Conservation (phyloP, 30 jellyfish, hydroid and myxozoan species). For the Phacellophora camtschatica region DNA sequence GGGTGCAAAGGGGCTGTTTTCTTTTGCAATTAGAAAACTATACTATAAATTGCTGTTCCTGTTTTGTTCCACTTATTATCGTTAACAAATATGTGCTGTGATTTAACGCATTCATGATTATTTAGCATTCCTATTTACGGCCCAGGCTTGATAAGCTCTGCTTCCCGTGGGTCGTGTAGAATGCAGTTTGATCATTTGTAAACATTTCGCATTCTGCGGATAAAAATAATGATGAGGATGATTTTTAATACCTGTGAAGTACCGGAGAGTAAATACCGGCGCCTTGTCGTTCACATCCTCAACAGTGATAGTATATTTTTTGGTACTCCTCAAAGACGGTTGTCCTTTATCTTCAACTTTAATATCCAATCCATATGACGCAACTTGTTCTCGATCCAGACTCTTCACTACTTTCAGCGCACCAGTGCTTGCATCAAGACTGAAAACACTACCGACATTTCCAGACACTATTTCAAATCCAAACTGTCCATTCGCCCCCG, state of each 20-base stretch:
- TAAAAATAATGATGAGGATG: no score
- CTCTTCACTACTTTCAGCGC: constrained; percentile 35
- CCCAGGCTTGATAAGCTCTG: no score
- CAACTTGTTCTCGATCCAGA: constrained; percentile 67
- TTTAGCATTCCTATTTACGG: no score
- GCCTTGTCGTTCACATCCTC: constrained; percentile 83
- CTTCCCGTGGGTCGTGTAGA: no score
- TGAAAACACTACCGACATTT: constrained; percentile 45
- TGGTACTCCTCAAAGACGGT: constrained; percentile 57
- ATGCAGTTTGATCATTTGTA: no score
- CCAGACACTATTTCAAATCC: constrained; percentile 51
- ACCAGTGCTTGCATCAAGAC: constrained; percentile 48
- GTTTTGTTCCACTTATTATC: no score
- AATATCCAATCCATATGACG: constrained; percentile 20
- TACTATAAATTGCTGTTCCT: no score
- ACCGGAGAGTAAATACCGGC: constrained; percentile 38
- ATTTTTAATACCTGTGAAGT: background rate
- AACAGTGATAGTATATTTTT: constrained; percentile 23
- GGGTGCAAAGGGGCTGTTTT: no score
- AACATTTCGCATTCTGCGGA: no score
- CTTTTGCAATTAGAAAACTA: no score
- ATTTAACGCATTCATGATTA: no score
- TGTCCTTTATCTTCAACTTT: constrained; percentile 74
- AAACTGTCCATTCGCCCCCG: constrained; percentile 64
- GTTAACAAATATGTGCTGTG: no score